Evolutionary conservation across 2,797 vertebrate genomes (phyloP).

Genomic region (Vipera latastei): DNA sequence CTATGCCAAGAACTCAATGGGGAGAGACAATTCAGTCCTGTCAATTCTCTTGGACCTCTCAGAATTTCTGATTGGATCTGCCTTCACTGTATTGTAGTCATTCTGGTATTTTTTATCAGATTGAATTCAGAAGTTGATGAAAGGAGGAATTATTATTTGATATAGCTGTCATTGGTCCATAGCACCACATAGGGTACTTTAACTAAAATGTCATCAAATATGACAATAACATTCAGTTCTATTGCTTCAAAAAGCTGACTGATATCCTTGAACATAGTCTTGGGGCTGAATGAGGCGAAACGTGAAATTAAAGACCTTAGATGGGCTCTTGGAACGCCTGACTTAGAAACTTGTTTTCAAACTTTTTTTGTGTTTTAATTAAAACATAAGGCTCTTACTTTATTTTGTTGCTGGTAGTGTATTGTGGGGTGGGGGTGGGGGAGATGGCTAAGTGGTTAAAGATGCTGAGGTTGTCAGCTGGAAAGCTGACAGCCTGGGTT

Average conservation of each 20-base stretch:
- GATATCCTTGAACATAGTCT: background rate
- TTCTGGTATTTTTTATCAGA: background rate
- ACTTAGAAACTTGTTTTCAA: background rate
- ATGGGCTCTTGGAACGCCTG: background rate
- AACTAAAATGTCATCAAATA: background rate
- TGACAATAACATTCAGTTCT: background rate
- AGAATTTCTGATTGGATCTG: background rate
- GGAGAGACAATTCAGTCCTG: background rate
- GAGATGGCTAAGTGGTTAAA: background rate
- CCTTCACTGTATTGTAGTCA: background rate
- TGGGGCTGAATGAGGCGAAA: background rate
- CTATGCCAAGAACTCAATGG: background rate
- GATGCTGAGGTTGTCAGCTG: background rate
- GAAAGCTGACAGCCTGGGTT: background rate
- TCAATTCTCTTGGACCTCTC: background rate
- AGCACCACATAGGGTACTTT: background rate
- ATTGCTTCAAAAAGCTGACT: background rate
- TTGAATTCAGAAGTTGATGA: background rate
- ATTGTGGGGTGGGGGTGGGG: background rate
- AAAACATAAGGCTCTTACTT: background rate
- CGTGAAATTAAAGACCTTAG: background rate
- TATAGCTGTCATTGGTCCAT: background rate
- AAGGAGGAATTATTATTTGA: background rate
- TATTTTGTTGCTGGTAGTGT: background rate
- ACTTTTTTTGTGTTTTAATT: background rate